These are phyloP conservation scores for Menidia menidia DNA, from an alignment of 2,797 vertebrate genomes.

Conservation along the genomic window DNA sequence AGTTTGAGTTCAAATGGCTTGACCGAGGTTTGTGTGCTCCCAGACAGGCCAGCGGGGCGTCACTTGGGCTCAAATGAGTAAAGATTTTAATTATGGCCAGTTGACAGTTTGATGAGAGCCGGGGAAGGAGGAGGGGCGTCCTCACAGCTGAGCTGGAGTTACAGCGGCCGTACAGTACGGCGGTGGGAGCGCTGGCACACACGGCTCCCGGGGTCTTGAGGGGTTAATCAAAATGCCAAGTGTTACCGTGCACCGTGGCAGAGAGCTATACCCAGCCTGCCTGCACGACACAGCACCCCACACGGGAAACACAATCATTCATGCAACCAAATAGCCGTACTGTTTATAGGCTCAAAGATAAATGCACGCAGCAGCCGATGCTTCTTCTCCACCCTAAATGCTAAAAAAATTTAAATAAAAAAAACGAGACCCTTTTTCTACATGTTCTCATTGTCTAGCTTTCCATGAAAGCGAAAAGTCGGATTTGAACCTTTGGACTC, in stretches of 20 bases:
- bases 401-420: background rate
- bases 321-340: constrained; percentile 24
- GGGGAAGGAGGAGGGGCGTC: constrained; percentile 15
- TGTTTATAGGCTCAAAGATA: constrained; percentile 26
- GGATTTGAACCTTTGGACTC: background rate
- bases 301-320: constrained; percentile 50
- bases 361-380: background rate
- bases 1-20: constrained; percentile 1
- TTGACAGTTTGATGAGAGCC: constrained; percentile 79
- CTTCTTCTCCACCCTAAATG: background rate
- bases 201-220: constrained; percentile 18
- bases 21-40: constrained; percentile 1
- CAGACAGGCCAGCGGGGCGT: constrained; percentile 3
- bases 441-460: no score
- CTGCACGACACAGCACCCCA: constrained; percentile 38
- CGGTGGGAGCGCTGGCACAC: constrained; percentile 28
- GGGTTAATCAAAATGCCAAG: constrained; percentile 76
- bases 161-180: constrained; percentile 23
- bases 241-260: constrained; percentile 51
- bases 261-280: constrained; percentile 49
- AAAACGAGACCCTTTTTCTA: background rate
- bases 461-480: background rate
- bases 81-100: constrained; percentile 76
- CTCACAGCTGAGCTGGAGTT: constrained; percentile 26
- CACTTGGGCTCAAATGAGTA: constrained; percentile 40